Evolutionary conservation across 2,888 invertebrate genomes (phyloP), one percentile per base, ranked within the genome.

Genomic region (Clusia tigrina): DNA sequence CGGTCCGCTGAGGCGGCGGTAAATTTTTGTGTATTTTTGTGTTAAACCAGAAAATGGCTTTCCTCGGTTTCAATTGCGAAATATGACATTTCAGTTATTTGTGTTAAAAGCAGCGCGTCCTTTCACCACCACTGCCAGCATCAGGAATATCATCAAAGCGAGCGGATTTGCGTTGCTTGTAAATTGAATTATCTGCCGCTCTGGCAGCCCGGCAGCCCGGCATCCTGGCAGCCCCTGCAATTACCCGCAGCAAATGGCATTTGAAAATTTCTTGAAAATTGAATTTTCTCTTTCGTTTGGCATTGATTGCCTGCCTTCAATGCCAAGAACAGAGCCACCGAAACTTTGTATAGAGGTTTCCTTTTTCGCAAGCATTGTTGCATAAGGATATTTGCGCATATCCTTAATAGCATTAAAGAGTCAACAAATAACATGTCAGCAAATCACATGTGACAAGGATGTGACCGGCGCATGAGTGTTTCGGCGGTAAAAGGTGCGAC

Each of bases 151-250:
- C 60, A 62, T 65, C 68, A 74, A 68, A 69, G 67, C 68, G 56
- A 67, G 66, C 67, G 67, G 67, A 65, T 66, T 63, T 67, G 62
- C 62, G 60, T 67, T 62, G 56, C 59, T 62, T 48, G 24, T 61
- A 70, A 71, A 72, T 71, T 71, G 65, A 70, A 71, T 73, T 71
- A 72, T 69, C 63, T 69, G 65, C 60, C 67, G 67, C 55, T 63
- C 53, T 60, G 69, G 65, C 62, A 17, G 48, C 22, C 68, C 60
- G 68, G 62, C 22, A 52, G 25, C 17, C n/a, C 17, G n/a, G n/a
- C n/a, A n/a, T n/a, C n/a, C 18, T 23, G 18, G 52, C 48, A 56
- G 62, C n/a, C n/a, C n/a, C n/a, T n/a, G 64, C 72, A 71, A 69
- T 71, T 67, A 66, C 63, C 62, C 57, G 48, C 58, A 59, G 64